phyloP scores from a whole-genome alignment of 2,888 invertebrate genomes.

The Leptinotarsa peninsularis region DNA sequence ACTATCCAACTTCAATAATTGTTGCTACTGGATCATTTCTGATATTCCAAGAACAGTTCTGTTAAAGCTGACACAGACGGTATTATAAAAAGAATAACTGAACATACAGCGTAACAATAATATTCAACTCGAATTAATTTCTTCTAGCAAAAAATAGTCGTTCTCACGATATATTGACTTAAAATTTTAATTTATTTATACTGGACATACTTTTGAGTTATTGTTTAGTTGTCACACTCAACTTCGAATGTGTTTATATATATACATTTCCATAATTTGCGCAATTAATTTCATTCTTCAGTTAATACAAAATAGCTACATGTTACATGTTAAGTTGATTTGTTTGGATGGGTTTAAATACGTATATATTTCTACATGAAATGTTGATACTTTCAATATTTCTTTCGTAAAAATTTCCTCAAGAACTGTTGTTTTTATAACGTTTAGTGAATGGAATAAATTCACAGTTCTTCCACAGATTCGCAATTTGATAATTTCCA shows the following conservation, averaged over 20 bases:
- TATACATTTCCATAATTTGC: constrained; percentile 36
- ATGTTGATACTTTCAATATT: not conserved
- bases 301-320: constrained; percentile 37
- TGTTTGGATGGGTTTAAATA: constrained; percentile 16
- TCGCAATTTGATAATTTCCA: constrained; percentile 20
- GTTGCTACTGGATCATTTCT: not conserved
- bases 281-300: constrained; percentile 16
- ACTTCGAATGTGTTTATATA: constrained; percentile 45
- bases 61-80: constrained; percentile 40
- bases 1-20: not conserved
- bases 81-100: constrained; percentile 37
- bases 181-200: constrained; percentile 41
- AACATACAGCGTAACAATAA: constrained; percentile 34
- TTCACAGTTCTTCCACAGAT: not conserved
- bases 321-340: constrained; percentile 25
- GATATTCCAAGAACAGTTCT: constrained; percentile 35
- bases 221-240: constrained; percentile 54
- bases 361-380: not conserved
- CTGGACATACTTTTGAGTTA: constrained; percentile 51
- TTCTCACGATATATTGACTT: constrained; percentile 45
- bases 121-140: constrained; percentile 34
- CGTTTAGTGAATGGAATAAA: no score
- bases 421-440: no score
- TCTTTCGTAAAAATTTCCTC: no score
- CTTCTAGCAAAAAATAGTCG: constrained; percentile 51